Base-by-base conservation (phyloP, 2,888 invertebrate genomes). In the Blastobasis lacticolella region DNA sequence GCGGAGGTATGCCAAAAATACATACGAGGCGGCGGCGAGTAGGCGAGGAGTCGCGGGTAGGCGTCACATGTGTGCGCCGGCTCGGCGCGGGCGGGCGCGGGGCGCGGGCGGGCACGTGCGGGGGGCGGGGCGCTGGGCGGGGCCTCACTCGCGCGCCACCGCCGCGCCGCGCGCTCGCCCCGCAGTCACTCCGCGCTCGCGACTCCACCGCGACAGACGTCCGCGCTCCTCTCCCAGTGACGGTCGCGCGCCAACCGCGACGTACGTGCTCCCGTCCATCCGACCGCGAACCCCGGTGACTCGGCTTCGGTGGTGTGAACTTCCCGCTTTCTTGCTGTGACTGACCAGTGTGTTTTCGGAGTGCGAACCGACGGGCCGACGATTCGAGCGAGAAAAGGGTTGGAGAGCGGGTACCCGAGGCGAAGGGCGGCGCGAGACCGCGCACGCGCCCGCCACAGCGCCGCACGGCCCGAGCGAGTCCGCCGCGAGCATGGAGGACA, bases 401-500 rank as follows among this genome's bases (percentile, higher is more conserved):
- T 76, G 78, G 77, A 79, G 78, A 81, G 79, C 83, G 81, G 23
- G 23, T 23, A 80, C 73, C 77, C 79, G 66, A 73, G 62, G 69
- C 64, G 78, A 82, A 81, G 82, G 80, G 78, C 73, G 81, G 82
- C 81, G 78, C 73, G 79, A 83, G 83, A 82, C 76, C 74, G 71
- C 75, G 71, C 69, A 58, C 53, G 68, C 63, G 60, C 63, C 65
- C 63, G 58, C 58, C 63, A 67, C 69, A 62, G 69, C 62, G 54
- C 58, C 66, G 62, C 64, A 76, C 81, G 81, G 79, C 82, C 81
- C 78, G 81, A 63, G 67, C 62, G 63, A 62, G 70, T 69, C 77
- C 74, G 75, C 79, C 73, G 70, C 75, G 75, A 79, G 75, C 68
- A 88, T 88, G 87, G 87, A 84, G 83, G 85, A 85, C 76, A 87